Evolutionary conservation across 2,113 vertebrate species (phyloP).

Genomic region (Oncorhynchus kisutch): DNA sequence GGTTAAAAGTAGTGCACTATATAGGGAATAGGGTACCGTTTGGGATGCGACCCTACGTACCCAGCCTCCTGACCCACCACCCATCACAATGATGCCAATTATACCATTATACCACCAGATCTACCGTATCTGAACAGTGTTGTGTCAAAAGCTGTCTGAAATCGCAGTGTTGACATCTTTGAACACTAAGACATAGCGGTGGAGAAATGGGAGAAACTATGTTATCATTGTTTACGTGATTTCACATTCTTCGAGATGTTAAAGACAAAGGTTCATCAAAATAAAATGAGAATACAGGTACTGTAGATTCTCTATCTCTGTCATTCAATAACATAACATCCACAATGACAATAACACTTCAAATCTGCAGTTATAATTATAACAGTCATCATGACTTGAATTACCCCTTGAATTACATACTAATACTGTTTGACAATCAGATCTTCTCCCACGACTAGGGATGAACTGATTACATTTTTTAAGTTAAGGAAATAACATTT

Average conservation of each 20-base stretch:
- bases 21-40: neutral
- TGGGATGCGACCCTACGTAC: neutral
- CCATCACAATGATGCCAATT: neutral
- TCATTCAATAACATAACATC: slow-evolving; percentile 26
- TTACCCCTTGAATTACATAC: slow-evolving; percentile 14
- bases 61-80: neutral
- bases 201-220: too few species aligned
- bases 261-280: slow-evolving; percentile 15
- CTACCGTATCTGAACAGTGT: neutral
- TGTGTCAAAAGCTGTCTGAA: neutral
- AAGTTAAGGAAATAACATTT: slow-evolving; percentile 43
- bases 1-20: too few species aligned
- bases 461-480: slow-evolving; percentile 46
- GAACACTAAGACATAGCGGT: neutral
- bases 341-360: slow-evolving; percentile 23
- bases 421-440: slow-evolving; percentile 47
- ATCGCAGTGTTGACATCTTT: neutral
- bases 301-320: slow-evolving; percentile 17
- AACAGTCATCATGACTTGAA: slow-evolving; percentile 27
- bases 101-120: slow-evolving; percentile 4
- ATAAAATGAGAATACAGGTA: slow-evolving; percentile 8
- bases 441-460: slow-evolving; percentile 33
- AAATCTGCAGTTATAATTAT: slow-evolving; percentile 31
- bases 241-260: slow-evolving; percentile 40
- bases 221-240: slow-evolving; percentile 11